Base-by-base conservation (phyloP, 1,140 invertebrate genomes). In the Cherax destructor region DNA sequence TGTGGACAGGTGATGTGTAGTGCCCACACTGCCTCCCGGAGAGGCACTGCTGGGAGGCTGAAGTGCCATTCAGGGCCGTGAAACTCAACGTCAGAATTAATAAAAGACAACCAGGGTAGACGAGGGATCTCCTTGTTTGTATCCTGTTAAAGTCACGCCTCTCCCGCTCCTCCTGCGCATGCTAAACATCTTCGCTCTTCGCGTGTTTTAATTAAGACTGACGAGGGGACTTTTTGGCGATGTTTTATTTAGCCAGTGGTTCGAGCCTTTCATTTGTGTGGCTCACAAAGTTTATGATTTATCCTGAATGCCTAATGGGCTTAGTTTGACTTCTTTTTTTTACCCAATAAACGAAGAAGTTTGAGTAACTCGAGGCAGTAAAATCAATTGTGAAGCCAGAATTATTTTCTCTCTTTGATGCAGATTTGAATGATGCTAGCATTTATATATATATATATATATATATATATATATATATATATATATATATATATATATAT, bases 301-400 rank as follows among this genome's bases (percentile, higher is more conserved):
- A 74, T 9, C 69, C 69, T 74, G 69, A 74, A 74, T 74, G 69
- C 24, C 24, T 74, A 74, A 74, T 74, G 69, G 69, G n/a, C 7
- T 74, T 74, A 74, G 69, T 74, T 74, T 74, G n/a, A 24, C n/a
- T 6, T 74, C n/a, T 6, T 74, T 74, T 30, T 30, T 21, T n/a
- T 21, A 13, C 24, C 24, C 24, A 74, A 30, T 24, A 7, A n/a
- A n/a, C n/a, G 69, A 24, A 5, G 21, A 21, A 74, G 69, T 74
- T 74, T 74, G n/a, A 74, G 69, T 74, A 74, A 74, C 69, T 74
- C n/a, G 24, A n/a, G 30, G 18, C n/a, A 24, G 69, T 74, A 74
- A 74, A 74, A 74, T 74, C 69, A 6, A 74, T 74, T 24, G n/a
- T 21, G 13, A 69, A 18, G 1, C 0, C 65, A 18, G 7, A 21